A percentile compares a stretch with the other conserved stretches of the same genome.
phyloP scores from a whole-genome alignment of 2,797 vertebrate species.

The Gymnocypris eckloni region DNA sequence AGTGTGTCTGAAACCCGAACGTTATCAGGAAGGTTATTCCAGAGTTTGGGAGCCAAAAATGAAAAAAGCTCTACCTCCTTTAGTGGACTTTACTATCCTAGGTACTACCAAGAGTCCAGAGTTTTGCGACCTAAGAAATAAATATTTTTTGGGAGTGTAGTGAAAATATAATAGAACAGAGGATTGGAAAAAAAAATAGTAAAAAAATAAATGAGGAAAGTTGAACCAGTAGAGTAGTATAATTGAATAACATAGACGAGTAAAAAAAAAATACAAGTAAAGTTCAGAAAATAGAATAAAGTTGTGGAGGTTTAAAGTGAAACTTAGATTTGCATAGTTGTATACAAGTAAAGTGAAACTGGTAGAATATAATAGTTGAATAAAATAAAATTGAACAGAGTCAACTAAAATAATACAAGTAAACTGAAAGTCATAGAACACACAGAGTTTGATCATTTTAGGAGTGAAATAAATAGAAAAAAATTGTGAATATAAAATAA shows the following conservation, averaged over 20 bases:
- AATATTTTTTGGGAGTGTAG: too few relatives aligned
- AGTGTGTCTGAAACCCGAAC: too few relatives aligned
- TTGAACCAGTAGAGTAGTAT: not conserved
- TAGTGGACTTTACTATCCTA: too few relatives aligned
- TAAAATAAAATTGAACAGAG: not conserved
- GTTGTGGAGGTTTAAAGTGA: too few relatives aligned
- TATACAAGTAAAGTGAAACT: too few relatives aligned
- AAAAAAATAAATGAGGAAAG: not conserved
- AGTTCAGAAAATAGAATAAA: not conserved
- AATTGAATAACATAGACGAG: not conserved
- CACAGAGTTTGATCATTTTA: not conserved
- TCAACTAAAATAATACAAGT: not conserved
- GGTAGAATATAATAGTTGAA: not conserved
- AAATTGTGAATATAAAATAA: not conserved
- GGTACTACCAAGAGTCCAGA: too few relatives aligned
- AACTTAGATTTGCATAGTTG: too few relatives aligned
- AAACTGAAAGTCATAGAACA: not conserved
- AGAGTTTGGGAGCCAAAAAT: too few relatives aligned
- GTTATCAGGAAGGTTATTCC: too few relatives aligned
- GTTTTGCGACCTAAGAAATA: too few relatives aligned
- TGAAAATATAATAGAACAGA: not conserved
- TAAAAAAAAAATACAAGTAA: too few relatives aligned
- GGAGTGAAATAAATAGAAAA: not conserved
- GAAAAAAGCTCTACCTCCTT: too few relatives aligned
- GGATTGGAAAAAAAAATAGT: not conserved